Conservation (phyloP, 1,140 invertebrate species). For the Nomia melanderi region DNA sequence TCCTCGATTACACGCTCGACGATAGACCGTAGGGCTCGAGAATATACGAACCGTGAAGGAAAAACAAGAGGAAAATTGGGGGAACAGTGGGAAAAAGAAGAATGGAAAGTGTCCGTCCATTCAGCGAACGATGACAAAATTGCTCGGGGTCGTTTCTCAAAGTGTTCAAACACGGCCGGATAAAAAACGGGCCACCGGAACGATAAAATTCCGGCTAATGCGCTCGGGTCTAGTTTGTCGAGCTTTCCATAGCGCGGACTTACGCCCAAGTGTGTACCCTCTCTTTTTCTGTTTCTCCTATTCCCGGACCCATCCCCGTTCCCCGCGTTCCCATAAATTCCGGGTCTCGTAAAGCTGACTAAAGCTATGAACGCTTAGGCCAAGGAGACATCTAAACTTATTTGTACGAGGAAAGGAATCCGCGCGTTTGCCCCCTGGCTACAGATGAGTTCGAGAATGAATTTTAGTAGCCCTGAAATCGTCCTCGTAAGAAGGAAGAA, state of each 20-base stretch:
- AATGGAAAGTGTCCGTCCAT: no score
- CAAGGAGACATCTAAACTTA: not conserved
- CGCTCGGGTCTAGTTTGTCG: not conserved
- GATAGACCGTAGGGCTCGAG: not conserved
- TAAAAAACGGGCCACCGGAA: not conserved
- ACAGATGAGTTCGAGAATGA: no score
- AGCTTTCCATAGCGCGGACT: not conserved
- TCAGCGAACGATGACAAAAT: not conserved
- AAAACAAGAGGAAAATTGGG: not conserved
- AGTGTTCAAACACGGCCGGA: not conserved
- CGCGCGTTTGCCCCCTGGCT: no score
- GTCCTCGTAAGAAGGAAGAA: no score
- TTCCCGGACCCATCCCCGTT: no score
- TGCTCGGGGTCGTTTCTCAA: not conserved
- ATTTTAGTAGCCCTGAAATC: no score
- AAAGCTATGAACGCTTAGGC: not conserved
- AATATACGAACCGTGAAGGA: not conserved
- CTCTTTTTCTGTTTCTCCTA: no score
- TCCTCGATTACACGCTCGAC: not conserved
- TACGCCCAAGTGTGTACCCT: not conserved
- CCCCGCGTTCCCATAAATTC: not conserved
- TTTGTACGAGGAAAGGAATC: not conserved
- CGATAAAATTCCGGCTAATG: not conserved
- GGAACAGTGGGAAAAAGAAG: not conserved
- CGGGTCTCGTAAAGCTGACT: not conserved